phyloP scores from a whole-genome alignment of 2,888 invertebrate species.

The Tyria jacobaeae region DNA sequence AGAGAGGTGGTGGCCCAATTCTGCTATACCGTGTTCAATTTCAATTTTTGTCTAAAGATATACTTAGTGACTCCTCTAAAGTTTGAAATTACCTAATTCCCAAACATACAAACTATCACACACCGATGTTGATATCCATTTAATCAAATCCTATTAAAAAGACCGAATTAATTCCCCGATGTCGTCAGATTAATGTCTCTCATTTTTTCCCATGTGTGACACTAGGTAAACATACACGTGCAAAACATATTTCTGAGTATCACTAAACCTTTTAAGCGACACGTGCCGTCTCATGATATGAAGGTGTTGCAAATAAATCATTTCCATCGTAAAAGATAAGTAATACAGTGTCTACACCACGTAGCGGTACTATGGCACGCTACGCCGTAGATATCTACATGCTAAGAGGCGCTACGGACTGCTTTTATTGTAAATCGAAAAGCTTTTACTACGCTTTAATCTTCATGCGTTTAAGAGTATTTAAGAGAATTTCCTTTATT shows the following conservation, averaged over 20 bases:
- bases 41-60: too few species aligned
- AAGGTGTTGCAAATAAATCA: conserved; percentile 46
- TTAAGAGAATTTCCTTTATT: too few species aligned
- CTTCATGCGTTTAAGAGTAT: too few species aligned
- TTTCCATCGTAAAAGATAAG: conserved; percentile 41
- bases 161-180: neutral
- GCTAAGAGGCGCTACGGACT: conserved; percentile 13
- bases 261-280: conserved; percentile 32
- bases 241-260: conserved; percentile 11
- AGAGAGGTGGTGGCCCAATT: too few species aligned
- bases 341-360: conserved; percentile 41
- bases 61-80: too few species aligned
- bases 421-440: conserved; percentile 1
- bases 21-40: too few species aligned
- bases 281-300: conserved; percentile 29
- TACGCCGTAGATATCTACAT: conserved; percentile 51
- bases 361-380: conserved; percentile 46
- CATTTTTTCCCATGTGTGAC: neutral
- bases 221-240: conserved; percentile 1
- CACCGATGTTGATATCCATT: too few species aligned
- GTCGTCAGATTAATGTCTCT: neutral
- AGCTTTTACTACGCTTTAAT: neutral
- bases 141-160: neutral
- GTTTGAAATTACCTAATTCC: too few species aligned
- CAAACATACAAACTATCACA: too few species aligned